Conservation (phyloP, 2,797 vertebrate genomes). For the Cossypha heuglini region DNA sequence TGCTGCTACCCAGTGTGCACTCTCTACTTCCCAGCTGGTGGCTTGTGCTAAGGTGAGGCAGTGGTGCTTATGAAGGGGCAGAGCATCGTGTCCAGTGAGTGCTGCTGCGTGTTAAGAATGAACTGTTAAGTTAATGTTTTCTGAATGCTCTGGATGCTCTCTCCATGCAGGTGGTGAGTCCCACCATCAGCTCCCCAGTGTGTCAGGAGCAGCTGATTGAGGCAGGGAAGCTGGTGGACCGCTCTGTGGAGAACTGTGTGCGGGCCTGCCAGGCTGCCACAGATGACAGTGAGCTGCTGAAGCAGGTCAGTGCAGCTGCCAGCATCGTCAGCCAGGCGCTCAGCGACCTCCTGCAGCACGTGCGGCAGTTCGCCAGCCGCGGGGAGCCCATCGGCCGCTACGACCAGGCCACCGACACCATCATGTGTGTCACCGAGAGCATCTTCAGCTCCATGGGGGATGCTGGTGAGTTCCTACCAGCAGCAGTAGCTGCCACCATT, state of each 20-base stretch:
- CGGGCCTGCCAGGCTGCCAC: slow-evolving; percentile 92
- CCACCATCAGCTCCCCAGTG: slow-evolving; percentile 97
- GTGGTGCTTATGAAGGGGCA: rapidly evolving
- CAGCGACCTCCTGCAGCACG: slow-evolving; percentile 92
- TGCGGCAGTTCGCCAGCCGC: slow-evolving; percentile 93
- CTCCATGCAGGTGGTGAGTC: slow-evolving; percentile 87
- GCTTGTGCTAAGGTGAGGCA: slow-evolving; percentile 93
- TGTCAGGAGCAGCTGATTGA: slow-evolving; percentile 98
- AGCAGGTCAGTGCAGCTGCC: slow-evolving; percentile 91
- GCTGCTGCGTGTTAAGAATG: too few species aligned
- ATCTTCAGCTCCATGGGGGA: slow-evolving; percentile 99
- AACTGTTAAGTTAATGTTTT: rapidly evolving
- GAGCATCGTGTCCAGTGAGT: rapidly evolving
- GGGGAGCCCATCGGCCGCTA: slow-evolving; percentile 97
- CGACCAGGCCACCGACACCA: slow-evolving; percentile 97
- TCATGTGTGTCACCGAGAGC: slow-evolving; percentile 98
- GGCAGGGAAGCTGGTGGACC: slow-evolving; percentile 96
- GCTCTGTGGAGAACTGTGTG: slow-evolving; percentile 94
- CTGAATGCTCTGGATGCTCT: background rate
- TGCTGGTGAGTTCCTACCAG: slow-evolving; percentile 82
- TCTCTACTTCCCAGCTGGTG: slow-evolving; percentile 97
- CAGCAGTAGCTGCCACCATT: too few species aligned
- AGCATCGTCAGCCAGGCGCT: slow-evolving; percentile 94
- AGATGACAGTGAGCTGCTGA: slow-evolving; percentile 87
- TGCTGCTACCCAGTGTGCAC: slow-evolving; percentile 95